phyloP scores from a whole-genome alignment of 2,797 vertebrate genomes.

The Gouania willdenowi region DNA sequence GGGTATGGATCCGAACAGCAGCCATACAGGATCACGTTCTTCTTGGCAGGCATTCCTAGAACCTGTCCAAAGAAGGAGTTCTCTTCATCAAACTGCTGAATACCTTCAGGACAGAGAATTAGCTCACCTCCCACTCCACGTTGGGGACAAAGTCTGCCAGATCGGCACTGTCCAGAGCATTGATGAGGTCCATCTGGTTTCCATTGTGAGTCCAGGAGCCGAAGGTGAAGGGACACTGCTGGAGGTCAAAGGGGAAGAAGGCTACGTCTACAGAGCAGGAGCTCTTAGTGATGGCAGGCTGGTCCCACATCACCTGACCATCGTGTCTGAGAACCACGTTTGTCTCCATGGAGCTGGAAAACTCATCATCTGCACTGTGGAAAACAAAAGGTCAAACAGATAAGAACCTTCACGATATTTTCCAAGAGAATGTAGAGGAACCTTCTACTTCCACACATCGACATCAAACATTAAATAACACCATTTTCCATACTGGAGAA shows the following conservation, averaged over 20 bases:
- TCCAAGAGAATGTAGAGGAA: no score
- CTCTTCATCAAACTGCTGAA: neutral
- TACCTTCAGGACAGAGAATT: neutral
- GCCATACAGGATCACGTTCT: constrained; percentile 83
- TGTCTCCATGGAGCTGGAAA: constrained; percentile 83
- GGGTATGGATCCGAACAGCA: constrained; percentile 92
- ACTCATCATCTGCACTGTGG: constrained; percentile 80
- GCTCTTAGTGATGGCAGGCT: constrained; percentile 89
- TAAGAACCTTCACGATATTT: no score
- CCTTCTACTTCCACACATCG: no score
- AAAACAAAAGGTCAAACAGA: no score
- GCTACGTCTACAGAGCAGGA: constrained; percentile 90
- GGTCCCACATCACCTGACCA: constrained; percentile 84
- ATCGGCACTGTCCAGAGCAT: constrained; percentile 71
- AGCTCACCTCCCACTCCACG: constrained; percentile 84
- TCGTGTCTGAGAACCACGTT: constrained; percentile 84
- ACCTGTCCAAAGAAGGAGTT: constrained; percentile 35
- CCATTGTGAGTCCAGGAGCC: constrained; percentile 92
- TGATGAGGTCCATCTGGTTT: constrained; percentile 84
- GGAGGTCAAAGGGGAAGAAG: constrained; percentile 87
- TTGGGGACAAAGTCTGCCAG: constrained; percentile 85
- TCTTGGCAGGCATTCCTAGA: constrained; percentile 85
- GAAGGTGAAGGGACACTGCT: constrained; percentile 83
- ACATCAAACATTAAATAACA: no score
- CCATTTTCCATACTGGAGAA: no score